Base-by-base conservation (phyloP, 2,797 vertebrate species). In the Ctenopoma kingsleyae region DNA sequence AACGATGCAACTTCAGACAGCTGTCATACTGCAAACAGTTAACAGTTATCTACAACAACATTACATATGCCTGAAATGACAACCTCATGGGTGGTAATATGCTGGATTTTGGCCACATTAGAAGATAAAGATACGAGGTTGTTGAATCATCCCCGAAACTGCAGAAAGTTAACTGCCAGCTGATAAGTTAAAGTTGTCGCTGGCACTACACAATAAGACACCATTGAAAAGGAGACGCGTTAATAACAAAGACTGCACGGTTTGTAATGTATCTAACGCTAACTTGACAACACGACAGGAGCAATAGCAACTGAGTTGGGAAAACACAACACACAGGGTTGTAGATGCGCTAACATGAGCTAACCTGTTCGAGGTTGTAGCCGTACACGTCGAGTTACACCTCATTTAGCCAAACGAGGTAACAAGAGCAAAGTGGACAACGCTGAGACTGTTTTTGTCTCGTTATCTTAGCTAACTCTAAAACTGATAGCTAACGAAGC, bases 261-360 rank as follows among this genome's bases (percentile, higher is more conserved):
- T 27, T 23, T 15, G 1, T 61, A 4, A 56, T 36, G 23, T 30
- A 20, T 36, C 59, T 40, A 40, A 32, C 30, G 30, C 30, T 32
- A 43, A 5, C 15, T 17, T 43, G 17, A 11, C 23, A 23, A 44
- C 1, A 35, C 10, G 32, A 25, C 17, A 59, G 5, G 16, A 76
- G 67, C 67, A 76, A 69, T 67, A 75, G 58, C 64, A 59, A 52
- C 43, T 11, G 38, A 44, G 82, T 72, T 87, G 47, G 80, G 67
- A 84, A 77, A 81, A 85, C 86, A 83, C n/a, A 71, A 48, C 76
- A 84, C 64, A 82, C 20, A 56, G 8, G 47, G 56, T 65, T 52
- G 47, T 40, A 43, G 59, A 66, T 67, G 63, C 54, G 56, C 65
- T 78, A 71, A 76, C 38, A n/a, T 48, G 41, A 20, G 53, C 67